Base-by-base conservation (phyloP, 2,113 vertebrate genomes). In the Scomber japonicus region DNA sequence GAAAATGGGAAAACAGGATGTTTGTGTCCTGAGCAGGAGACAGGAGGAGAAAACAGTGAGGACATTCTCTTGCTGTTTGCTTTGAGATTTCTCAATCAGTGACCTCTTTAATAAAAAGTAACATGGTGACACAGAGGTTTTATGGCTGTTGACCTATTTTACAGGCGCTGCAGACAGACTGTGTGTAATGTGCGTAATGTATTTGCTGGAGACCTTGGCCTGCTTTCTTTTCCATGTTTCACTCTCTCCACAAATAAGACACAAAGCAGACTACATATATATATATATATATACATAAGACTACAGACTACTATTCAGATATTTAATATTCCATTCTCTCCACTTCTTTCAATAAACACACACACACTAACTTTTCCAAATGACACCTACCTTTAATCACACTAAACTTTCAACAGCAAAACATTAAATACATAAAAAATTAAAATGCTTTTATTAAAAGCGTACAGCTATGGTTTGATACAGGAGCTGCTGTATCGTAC, bases 61-160 rank as follows among this genome's bases (percentile, higher is more conserved):
- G 16, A 54, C 30, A 69, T 55, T 73, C 46, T 82, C 62, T 30
- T 48, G 10, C 69, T 75, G 70, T 84, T 83, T 78, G 50, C 72
- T 19, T 66, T 53, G 45, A 85, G 24, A 67, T 68, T 68, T 82
- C 59, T 75, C 71, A 74, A 44, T 44, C 61, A 73, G 65, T 44
- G 59, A 66, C 57, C 60, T 64, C 72, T 73, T 45, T 60, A 75
- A 69, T 71, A 84, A 84, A 84, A 71, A 60, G 44, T 49, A 51
- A 81, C 65, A 62, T 3, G 4, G 30, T 63, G 54, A 59, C 65
- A 24, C 70, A 9, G 12, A 5, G 24, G 7, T 83, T 88, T 90
- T 81, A 83, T 72, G 27, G 21, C 14, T 86, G 85, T 80, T 90
- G 89, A 84, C 89, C 80, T 62, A 61, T 35, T 90, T 90, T 60